These are phyloP conservation scores for Porites divaricata DNA, from an alignment of 92 coral and sea anemone species.

Conservation along the genomic window DNA sequence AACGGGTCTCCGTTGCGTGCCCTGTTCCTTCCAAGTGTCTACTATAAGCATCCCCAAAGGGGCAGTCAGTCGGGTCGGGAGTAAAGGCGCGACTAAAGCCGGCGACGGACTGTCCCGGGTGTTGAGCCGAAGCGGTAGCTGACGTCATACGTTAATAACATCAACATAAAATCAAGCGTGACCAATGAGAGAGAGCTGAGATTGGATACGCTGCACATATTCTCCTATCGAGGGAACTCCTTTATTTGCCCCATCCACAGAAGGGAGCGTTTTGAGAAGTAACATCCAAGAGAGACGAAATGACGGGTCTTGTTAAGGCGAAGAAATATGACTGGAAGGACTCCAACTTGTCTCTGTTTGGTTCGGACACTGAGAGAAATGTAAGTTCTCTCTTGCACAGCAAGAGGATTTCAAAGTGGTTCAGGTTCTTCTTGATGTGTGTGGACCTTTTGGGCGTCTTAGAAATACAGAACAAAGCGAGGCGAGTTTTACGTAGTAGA, in stretches of 20 bases:
- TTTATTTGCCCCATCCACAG: slow-evolving; percentile 1
- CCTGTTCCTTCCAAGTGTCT: too few relatives aligned
- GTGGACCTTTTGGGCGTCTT: too few relatives aligned
- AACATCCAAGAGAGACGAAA: slow-evolving; percentile 10
- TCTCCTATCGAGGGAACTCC: slow-evolving; percentile 18
- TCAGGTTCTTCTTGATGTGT: neutral
- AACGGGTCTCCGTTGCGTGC: too few relatives aligned
- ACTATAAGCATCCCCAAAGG: too few relatives aligned
- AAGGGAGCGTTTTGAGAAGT: neutral
- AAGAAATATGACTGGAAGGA: slow-evolving; percentile 88
- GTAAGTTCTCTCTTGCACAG: slow-evolving; percentile 51
- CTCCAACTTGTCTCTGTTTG: slow-evolving; percentile 86
- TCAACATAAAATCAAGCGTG: neutral
- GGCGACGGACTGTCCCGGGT: neutral
- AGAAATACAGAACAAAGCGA: too few relatives aligned
- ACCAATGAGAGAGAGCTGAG: too few relatives aligned
- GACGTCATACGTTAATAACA: neutral
- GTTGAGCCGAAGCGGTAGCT: neutral
- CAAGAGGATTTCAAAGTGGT: slow-evolving; percentile 5
- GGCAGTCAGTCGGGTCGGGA: too few relatives aligned
- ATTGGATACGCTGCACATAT: neutral
- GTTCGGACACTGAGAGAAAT: slow-evolving; percentile 85
- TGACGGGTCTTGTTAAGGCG: slow-evolving; percentile 91
- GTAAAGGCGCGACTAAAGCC: neutral
- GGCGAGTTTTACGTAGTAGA: too few relatives aligned